Percentiles rank a stretch among this genome's conserved stretches.
phyloP scores from a whole-genome alignment of 2,113 vertebrate genomes.

The Actinemys pallida region DNA sequence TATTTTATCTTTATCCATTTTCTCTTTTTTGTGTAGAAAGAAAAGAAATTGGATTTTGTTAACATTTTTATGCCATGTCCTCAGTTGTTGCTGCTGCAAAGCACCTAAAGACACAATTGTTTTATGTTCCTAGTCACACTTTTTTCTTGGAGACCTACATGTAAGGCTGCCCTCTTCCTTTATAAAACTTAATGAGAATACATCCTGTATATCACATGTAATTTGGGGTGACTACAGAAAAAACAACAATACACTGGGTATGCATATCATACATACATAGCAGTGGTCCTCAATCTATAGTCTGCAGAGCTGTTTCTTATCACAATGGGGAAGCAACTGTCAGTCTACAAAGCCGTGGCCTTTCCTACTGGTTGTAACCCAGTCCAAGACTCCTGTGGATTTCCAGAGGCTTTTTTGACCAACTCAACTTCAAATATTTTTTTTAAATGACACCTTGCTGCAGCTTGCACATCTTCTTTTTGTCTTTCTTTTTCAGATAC shows the following conservation, averaged over 20 bases:
- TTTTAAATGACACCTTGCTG: background rate
- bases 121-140: fast-evolving
- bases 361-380: background rate
- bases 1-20: background rate
- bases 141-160: background rate
- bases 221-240: background rate
- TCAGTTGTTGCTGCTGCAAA: background rate
- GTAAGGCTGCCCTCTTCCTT: background rate
- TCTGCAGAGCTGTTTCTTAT: background rate
- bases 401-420: background rate
- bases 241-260: background rate
- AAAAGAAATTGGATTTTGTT: background rate
- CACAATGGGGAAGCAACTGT: background rate
- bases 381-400: background rate
- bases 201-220: background rate
- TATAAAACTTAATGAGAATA: background rate
- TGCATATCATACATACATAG: fast-evolving
- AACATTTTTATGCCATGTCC: background rate
- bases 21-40: background rate
- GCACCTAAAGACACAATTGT: background rate
- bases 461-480: background rate
- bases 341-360: background rate
- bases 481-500: background rate
- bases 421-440: background rate
- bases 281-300: background rate